A percentile compares a stretch with the other conserved stretches of the same genome.
Conservation (phyloP, 2,113 vertebrate genomes). For the Gallinago media region DNA sequence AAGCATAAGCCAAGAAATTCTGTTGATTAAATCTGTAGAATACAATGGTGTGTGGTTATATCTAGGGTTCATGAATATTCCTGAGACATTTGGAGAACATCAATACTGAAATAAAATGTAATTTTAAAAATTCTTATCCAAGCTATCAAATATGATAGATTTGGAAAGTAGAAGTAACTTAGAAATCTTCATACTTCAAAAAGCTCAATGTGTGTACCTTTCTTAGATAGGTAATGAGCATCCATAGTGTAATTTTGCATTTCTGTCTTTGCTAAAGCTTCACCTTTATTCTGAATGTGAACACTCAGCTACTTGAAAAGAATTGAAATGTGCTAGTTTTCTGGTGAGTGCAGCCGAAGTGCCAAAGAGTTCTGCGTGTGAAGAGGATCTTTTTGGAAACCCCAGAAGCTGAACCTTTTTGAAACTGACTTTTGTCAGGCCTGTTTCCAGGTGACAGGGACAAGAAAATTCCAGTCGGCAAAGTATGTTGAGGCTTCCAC, state of each 20-base stretch:
- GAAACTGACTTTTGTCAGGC: not conserved
- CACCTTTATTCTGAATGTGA: not conserved
- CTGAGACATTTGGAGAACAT: not conserved
- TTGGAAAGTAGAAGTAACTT: not conserved
- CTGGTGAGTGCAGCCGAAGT: not conserved
- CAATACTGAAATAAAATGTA: not conserved
- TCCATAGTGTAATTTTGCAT: not conserved
- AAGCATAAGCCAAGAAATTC: not conserved
- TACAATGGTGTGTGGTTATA: not conserved
- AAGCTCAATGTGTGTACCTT: not conserved
- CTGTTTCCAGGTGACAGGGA: not conserved
- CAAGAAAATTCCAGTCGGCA: not conserved
- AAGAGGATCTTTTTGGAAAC: not conserved
- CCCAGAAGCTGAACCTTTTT: not conserved
- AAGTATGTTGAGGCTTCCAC: not conserved
- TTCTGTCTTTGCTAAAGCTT: not conserved
- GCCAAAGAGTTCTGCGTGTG: not conserved
- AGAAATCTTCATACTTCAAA: not conserved
- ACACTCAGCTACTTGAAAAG: not conserved
- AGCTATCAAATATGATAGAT: not conserved
- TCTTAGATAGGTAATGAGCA: not conserved
- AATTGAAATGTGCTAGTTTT: not conserved
- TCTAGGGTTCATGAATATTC: not conserved
- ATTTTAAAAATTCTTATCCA: not conserved
- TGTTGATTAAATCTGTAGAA: not conserved